Base-by-base conservation (phyloP, 64 coral and sea anemone genomes). In the Hydrozoanthus tunicans region DNA sequence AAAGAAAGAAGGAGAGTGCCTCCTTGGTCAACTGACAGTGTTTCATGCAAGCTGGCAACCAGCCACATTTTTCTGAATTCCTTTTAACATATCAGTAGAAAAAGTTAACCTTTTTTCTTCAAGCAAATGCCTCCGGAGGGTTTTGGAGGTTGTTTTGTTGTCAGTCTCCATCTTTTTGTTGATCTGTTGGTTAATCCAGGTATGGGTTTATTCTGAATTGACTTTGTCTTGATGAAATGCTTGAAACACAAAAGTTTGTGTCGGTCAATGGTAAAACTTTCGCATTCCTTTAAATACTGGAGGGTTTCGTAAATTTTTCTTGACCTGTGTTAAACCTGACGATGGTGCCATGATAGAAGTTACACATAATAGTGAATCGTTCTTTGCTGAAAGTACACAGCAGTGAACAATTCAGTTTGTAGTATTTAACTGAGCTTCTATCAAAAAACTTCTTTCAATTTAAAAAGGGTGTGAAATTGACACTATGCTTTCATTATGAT, bases 11-110 rank as follows among this genome's bases (percentile, higher is more conserved):
- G 20, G 20, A 20, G 20, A 20, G 20, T 20, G 15, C 89, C 68
- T 91, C 89, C n/a, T 75, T 9, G 11, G 80, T 77, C 73, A 91
- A 51, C 75, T 80, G 77, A 51, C 77, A 91, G 56, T 79, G 80
- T 6, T 91, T 91, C 15, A 14, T 79, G 20, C 77, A 58, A 79
- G 89, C 80, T 10, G 75, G 24, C 27, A 91, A 54, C 89, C 89
- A 91, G 13, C 89, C 75, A 20, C 70, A 91, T 75, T 14, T 56
- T 27, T 20, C 74, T 9, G 74, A 10, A 56, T 43, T 9, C 51
- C 11, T 62, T 77, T 65, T 15, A 79, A 53, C 80, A 61, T 91
- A 59, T 20, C 17, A 5, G 56, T n/a, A 3, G 89, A 91, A 27
- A 91, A 68, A 5, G 25, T 27, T 6, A 91, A 20, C 1, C 54